These are phyloP conservation scores for Pachycephala philippinensis DNA, from an alignment of 2,113 vertebrate genomes.

Conservation along the genomic window DNA sequence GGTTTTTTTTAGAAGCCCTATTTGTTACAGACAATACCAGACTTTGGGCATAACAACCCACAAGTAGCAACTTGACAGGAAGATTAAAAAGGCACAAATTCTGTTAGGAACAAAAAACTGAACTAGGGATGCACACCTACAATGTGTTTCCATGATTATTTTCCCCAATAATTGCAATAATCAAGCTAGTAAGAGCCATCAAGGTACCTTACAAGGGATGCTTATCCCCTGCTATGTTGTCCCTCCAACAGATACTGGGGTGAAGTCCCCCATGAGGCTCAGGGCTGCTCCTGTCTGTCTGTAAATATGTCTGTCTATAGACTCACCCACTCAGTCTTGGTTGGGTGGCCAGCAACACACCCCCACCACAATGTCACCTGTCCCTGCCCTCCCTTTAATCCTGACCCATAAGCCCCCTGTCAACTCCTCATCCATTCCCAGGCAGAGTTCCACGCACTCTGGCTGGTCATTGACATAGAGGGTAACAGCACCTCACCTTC, in stretches of 20 bases:
- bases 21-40: neutral
- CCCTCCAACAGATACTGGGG: neutral
- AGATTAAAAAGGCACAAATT: neutral
- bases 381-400: neutral
- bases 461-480: neutral
- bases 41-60: neutral
- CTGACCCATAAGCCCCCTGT: neutral
- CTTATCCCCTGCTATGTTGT: neutral
- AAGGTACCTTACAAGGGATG: neutral
- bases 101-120: neutral
- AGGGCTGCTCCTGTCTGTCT: neutral
- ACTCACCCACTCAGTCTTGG: neutral
- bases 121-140: neutral
- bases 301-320: neutral
- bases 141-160: neutral
- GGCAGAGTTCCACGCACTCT: rapidly evolving
- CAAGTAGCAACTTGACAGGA: neutral
- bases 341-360: neutral
- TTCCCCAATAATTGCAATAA: neutral
- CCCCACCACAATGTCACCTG: neutral
- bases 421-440: neutral
- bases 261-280: neutral
- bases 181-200: neutral
- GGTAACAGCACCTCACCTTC: neutral
- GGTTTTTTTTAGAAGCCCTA: neutral